phyloP scores from a whole-genome alignment of 2,797 vertebrate genomes.

The Xiphorhynchus erythropygius region DNA sequence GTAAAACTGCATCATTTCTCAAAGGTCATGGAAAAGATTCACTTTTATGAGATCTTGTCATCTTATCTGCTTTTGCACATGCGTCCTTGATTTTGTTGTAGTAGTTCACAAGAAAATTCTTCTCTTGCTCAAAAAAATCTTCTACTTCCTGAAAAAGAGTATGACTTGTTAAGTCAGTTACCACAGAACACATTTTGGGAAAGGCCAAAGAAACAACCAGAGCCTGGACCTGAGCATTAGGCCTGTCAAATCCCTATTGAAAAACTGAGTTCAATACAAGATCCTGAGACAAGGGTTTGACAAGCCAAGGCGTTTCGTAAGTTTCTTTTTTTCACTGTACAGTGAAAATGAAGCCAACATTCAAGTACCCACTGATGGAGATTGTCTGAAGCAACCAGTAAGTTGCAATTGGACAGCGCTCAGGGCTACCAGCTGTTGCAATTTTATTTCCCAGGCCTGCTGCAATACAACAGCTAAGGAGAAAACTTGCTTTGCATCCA shows the following conservation, averaged over 20 bases:
- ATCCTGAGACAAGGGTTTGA: background rate
- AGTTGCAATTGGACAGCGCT: background rate
- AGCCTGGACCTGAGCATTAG: background rate
- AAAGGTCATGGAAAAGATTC: conserved; percentile 49
- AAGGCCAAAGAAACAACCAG: background rate
- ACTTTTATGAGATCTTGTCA: conserved; percentile 98
- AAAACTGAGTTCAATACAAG: background rate
- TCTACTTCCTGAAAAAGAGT: conserved; percentile 87
- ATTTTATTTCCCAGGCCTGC: background rate
- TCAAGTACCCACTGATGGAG: background rate
- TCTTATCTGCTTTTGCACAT: conserved; percentile 94
- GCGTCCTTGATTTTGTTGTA: conserved; percentile 94
- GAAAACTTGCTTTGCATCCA: background rate
- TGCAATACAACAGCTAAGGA: background rate
- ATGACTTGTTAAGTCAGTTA: background rate
- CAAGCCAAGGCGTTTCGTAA: background rate
- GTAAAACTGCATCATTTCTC: background rate
- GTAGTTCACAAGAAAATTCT: conserved; percentile 94
- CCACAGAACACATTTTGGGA: background rate
- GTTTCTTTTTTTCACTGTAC: background rate
- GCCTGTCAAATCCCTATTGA: background rate
- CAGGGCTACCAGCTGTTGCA: background rate
- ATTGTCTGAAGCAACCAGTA: background rate
- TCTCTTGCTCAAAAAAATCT: conserved; percentile 99
- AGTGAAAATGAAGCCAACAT: background rate